These are phyloP conservation scores for Genyomyrus donnyi DNA, from an alignment of 2,113 vertebrate genomes.

Conservation along the genomic window DNA sequence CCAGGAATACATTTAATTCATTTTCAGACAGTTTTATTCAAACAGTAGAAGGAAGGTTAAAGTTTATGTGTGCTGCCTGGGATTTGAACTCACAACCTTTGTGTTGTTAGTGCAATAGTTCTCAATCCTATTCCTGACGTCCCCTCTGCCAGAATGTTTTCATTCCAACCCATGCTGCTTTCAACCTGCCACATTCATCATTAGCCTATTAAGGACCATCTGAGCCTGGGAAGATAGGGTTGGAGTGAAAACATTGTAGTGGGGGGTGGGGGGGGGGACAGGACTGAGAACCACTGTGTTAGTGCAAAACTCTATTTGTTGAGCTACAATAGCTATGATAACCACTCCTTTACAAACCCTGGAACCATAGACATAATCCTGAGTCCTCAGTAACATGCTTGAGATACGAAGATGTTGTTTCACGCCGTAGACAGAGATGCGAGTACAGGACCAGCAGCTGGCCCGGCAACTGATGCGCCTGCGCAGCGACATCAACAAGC, in stretches of 20 bases:
- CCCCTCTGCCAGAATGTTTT: too few relatives aligned
- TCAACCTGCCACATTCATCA: too few relatives aligned
- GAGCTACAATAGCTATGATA: neutral
- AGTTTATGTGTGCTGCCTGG: neutral
- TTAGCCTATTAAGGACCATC: too few relatives aligned
- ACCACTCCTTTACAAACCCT: neutral
- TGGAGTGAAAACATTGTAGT: too few relatives aligned
- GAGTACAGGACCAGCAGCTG: slow-evolving; percentile 90
- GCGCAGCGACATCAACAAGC: slow-evolving; percentile 82
- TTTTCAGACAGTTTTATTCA: neutral
- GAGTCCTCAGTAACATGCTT: neutral
- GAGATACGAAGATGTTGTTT: neutral
- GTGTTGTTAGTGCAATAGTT: neutral
- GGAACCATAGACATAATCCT: neutral
- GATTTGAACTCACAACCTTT: neutral
- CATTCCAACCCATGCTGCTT: too few relatives aligned
- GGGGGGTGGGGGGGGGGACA: too few relatives aligned
- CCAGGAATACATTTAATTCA: neutral
- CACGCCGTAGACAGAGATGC: slow-evolving; percentile 77
- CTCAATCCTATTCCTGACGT: too few relatives aligned
- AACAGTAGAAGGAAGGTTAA: neutral
- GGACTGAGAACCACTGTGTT: too few relatives aligned
- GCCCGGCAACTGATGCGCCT: slow-evolving; percentile 89
- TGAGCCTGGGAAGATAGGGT: too few relatives aligned
- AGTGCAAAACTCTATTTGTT: neutral